phyloP scores from a whole-genome alignment of 2,113 vertebrate genomes.

The Picathartes gymnocephalus region DNA sequence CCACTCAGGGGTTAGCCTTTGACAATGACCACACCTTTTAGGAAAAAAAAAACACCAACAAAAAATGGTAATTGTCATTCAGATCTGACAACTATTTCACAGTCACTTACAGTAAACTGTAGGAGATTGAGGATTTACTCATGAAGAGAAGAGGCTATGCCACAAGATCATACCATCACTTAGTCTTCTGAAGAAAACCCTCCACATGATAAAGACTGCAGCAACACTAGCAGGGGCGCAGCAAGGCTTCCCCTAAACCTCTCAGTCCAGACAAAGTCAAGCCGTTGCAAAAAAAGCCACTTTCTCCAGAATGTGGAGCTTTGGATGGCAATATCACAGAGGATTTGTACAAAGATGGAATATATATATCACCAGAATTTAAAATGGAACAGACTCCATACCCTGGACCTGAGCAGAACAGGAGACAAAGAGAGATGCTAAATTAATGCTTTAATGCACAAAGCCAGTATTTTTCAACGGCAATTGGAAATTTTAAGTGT shows the following conservation, averaged over 20 bases:
- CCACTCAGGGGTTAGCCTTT: constrained; percentile 88
- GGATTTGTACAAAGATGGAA: not conserved
- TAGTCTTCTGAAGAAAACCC: not conserved
- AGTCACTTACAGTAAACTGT: not conserved
- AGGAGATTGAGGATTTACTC: not conserved
- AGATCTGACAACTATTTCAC: not conserved
- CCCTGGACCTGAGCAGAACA: not conserved
- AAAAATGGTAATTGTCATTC: not conserved
- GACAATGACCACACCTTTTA: constrained; percentile 93
- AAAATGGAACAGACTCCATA: not conserved
- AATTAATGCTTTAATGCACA: not conserved
- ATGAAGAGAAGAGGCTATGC: not conserved
- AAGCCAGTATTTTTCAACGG: not conserved
- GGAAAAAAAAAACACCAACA: not conserved
- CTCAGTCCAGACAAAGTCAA: not conserved
- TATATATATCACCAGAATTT: not conserved
- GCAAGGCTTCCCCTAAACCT: not conserved
- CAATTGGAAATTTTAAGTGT: not conserved
- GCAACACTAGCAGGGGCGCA: not conserved
- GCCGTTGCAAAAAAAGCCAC: not conserved
- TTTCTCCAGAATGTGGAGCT: not conserved
- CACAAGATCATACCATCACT: not conserved
- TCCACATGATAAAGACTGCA: not conserved
- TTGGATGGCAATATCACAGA: not conserved
- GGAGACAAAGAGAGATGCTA: not conserved